Evolutionary conservation across 2,113 vertebrate species (phyloP), one percentile per base, ranked within the genome.

Genomic region (Indicator indicator): DNA sequence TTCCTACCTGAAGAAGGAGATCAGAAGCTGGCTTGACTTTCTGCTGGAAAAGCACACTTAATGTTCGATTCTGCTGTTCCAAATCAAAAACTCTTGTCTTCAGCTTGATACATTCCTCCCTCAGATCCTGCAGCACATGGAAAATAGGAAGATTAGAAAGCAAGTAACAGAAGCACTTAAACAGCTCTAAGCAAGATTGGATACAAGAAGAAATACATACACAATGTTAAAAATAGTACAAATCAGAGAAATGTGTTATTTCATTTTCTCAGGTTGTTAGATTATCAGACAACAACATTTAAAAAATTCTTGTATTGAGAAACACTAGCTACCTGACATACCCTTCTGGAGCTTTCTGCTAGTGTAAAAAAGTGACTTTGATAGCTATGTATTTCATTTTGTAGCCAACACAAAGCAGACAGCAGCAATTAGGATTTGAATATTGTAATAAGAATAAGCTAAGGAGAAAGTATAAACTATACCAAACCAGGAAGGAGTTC

Each of bases 31-130:
- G 98, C 71, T 98, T 98, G 91, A 99, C 97, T 96, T 97, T 97
- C 96, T 99, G 99, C 92, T 99, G 99, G 97, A 99, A 99, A 42
- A 99, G 95, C 79, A 98, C 89, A 16, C 98, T 98, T 81, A 99
- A 88, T 0, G 97, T 98, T 89, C 98, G 98, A 83, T 99, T 99
- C 97, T 99, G 99, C 96, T 99, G 98, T 86, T 99, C 99, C 84
- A 99, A 97, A 96, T 99, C 99, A 83, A 98, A 99, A 69, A 99
- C 99, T 90, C 99, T 98, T 2, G 98, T 99, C 73, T 99, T 98
- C 94, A 99, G 95, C 97, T 99, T 99, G 95, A 99, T 95, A 94
- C 99, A 99, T 85, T 99, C 99, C 78, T 99, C 98, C 64, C 98
- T 98, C 82, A 99, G 97, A 97, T 99, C 98, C 99, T 99, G 96